Conservation (phyloP, 2,113 vertebrate genomes). For the Crotalus tigris region DNA sequence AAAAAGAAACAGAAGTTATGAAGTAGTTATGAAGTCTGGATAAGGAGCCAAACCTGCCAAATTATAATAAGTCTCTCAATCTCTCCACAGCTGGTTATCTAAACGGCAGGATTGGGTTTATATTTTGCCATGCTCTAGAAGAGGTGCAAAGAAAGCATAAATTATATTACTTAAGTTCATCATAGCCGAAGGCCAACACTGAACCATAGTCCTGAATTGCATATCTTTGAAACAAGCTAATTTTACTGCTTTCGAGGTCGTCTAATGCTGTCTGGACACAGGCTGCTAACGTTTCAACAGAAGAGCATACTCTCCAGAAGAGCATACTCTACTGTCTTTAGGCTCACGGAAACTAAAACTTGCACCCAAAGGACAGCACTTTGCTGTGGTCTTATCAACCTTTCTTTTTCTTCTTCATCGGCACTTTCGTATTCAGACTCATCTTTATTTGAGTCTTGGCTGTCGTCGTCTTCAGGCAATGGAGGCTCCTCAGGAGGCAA, state of each 20-base stretch:
- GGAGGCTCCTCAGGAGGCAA: slow-evolving; percentile 88
- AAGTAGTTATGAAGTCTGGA: not conserved
- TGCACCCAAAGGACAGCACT: not conserved
- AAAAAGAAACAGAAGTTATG: not conserved
- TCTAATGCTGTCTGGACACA: too few species aligned
- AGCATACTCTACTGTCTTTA: not conserved
- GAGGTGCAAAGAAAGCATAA: not conserved
- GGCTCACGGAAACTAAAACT: not conserved
- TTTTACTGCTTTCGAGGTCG: not conserved
- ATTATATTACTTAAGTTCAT: not conserved
- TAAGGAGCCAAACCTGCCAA: not conserved
- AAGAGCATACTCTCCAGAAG: not conserved
- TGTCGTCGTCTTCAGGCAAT: slow-evolving; percentile 82
- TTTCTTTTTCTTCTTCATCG: slow-evolving; percentile 89
- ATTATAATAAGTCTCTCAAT: not conserved
- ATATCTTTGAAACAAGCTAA: not conserved
- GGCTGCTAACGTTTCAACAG: not conserved
- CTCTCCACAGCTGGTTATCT: not conserved
- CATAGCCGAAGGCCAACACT: not conserved
- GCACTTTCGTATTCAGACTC: slow-evolving; percentile 95
- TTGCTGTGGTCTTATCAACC: slow-evolving; percentile 63
- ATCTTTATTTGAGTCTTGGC: slow-evolving; percentile 72
- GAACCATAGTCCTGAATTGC: not conserved
- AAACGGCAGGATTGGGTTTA: not conserved
- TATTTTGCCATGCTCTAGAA: not conserved